Evolutionary conservation across 2,888 invertebrate species (phyloP).

Genomic region (Steinernema scapterisci): DNA sequence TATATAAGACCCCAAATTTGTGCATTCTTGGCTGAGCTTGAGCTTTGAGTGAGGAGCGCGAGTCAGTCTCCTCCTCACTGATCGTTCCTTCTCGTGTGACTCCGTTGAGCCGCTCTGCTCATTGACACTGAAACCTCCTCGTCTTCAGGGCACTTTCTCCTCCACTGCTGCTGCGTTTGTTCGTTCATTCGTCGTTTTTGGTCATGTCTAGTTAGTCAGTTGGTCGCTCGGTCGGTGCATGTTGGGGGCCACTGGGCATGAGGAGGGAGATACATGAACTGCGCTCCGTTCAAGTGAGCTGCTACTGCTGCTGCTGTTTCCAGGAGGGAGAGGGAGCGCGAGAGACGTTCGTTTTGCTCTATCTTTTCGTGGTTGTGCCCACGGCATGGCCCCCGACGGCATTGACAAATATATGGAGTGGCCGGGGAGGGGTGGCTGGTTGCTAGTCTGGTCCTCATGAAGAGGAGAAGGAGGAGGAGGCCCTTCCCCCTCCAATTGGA

Average conservation of each 20-base stretch:
- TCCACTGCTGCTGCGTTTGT: neutral
- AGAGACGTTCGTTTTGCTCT: constrained; percentile 24
- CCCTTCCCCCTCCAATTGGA: neutral
- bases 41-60: neutral
- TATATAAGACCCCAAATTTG: neutral
- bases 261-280: neutral
- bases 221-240: neutral
- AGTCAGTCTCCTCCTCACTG: neutral
- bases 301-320: neutral
- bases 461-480: too few relatives aligned
- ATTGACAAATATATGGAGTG: constrained; percentile 21
- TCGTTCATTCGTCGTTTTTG: neutral
- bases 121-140: neutral
- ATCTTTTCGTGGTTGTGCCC: too few relatives aligned
- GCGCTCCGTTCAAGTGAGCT: constrained; percentile 13
- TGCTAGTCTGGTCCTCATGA: neutral
- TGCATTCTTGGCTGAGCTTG: neutral
- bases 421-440: neutral
- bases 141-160: neutral
- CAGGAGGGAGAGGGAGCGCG: constrained; percentile 1
- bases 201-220: constrained; percentile 20
- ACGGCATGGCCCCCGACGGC: constrained; percentile 15
- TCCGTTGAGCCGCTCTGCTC: neutral
- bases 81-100: neutral
- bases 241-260: neutral